Base-by-base conservation (phyloP, 2,888 invertebrate species). In the Automeris io region DNA sequence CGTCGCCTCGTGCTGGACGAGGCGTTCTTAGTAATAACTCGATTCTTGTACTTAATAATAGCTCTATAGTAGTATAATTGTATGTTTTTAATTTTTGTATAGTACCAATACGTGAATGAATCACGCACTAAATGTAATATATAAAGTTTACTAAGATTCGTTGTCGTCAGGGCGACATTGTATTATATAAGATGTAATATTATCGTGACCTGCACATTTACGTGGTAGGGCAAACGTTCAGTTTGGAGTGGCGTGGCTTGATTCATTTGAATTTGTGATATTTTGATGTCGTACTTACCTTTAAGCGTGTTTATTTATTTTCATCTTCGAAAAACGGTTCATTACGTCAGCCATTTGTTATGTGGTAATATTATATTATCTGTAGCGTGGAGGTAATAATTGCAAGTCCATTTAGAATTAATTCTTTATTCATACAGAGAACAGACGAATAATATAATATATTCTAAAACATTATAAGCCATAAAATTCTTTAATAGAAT, bases 31-130 rank as follows among this genome's bases (percentile, higher is more conserved):
- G 78, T 58, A 43, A 69, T 85, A 85, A 83, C 80, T 78, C 68
- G 70, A 76, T 75, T 82, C 82, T 79, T 80, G 79, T 86, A 85
- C 70, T 72, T 77, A 70, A 62, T 29, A 16, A 29, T 81, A 85
- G 83, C 57, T 77, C 69, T 82, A 82, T 78, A 83, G 82, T 66
- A 71, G 68, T 76, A 79, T 62, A 78, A 76, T 81, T 79, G 74
- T 81, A 82, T 74, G 81, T 85, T 85, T 83, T 85, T 83, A 83
- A 81, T 85, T 85, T 86, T 85, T 85, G 83, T 86, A 86, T 85
- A 85, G 83, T 80, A 79, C 75, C 59, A 64, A 70, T 55, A 62
- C 61, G 78, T 65, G 79, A 61, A 47, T 50, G 53, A 53, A 57
- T 61, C 62, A 64, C 66, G 54, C 57, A 68, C 70, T 72, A 67